Conservation (phyloP, 1,140 invertebrate genomes). For the Pristionchus pacificus region DNA sequence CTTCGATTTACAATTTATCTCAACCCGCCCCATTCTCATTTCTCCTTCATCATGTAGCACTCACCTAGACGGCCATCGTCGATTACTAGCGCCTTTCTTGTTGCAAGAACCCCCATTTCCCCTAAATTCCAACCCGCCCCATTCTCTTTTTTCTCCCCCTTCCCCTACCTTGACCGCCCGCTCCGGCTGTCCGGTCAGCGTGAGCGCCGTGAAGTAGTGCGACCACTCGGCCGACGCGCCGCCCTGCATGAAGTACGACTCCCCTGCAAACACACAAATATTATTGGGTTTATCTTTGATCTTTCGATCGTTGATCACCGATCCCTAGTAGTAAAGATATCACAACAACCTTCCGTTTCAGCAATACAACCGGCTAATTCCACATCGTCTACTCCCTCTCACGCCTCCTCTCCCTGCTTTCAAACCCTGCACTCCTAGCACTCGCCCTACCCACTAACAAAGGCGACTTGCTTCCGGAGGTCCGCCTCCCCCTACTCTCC, state of each 20-base stretch:
- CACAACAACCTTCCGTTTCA: background rate
- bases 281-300: background rate
- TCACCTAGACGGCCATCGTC: too few species aligned
- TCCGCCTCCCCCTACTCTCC: too few species aligned
- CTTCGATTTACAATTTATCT: background rate
- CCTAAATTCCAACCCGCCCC: too few species aligned
- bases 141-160: conserved; percentile 23
- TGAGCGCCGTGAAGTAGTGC: conserved; percentile 49
- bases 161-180: conserved; percentile 40
- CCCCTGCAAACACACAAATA: conserved; percentile 37
- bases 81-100: too few species aligned
- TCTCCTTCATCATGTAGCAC: too few species aligned
- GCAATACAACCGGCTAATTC: conserved; percentile 11
- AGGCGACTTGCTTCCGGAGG: too few species aligned
- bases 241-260: conserved; percentile 47
- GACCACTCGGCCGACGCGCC: conserved; percentile 31
- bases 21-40: background rate
- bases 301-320: conserved; percentile 2
- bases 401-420: too few species aligned
- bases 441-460: too few species aligned
- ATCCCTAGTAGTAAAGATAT: conserved; percentile 2
- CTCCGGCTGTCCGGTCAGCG: conserved; percentile 53
- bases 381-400: too few species aligned
- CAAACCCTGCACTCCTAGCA: too few species aligned
- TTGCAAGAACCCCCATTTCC: too few species aligned